These are phyloP conservation scores for Crotalus horridus DNA, from an alignment of 2,113 vertebrate species.

Conservation along the genomic window DNA sequence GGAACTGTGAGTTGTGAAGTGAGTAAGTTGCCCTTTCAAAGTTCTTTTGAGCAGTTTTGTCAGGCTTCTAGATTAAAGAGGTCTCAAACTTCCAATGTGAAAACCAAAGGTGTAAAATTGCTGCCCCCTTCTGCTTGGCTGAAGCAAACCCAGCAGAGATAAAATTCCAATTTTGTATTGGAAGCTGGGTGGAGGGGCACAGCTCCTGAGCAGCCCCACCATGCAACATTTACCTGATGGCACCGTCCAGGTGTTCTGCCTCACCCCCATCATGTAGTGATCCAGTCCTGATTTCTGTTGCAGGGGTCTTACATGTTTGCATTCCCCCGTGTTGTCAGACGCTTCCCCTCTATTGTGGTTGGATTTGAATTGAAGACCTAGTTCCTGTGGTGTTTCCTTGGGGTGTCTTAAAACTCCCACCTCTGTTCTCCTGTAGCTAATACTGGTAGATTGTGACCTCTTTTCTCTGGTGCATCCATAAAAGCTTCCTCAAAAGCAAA, in stretches of 20 bases:
- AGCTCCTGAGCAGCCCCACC: too few relatives aligned
- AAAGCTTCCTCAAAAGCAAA: not conserved
- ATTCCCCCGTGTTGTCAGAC: not conserved
- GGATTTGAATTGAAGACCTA: too few relatives aligned
- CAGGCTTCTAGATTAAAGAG: not conserved
- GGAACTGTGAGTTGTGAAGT: not conserved
- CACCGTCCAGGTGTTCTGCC: not conserved
- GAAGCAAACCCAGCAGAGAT: not conserved
- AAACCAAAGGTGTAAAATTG: not conserved
- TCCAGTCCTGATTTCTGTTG: not conserved
- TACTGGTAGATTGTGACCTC: not conserved
- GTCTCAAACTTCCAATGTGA: not conserved
- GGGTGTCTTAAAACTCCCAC: not conserved
- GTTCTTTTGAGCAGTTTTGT: not conserved
- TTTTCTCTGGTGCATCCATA: not conserved
- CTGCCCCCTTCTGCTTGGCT: not conserved
- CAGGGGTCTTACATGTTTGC: not conserved
- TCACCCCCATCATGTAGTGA: too few relatives aligned
- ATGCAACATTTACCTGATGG: not conserved
- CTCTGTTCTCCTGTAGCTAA: not conserved
- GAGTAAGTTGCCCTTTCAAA: not conserved
- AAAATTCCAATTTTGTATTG: not conserved
- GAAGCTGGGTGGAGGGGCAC: not conserved
- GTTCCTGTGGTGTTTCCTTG: not conserved
- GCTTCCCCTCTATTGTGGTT: not conserved